These are phyloP conservation scores for Patella pellucida DNA, from an alignment of 2,888 invertebrate species.

Conservation along the genomic window DNA sequence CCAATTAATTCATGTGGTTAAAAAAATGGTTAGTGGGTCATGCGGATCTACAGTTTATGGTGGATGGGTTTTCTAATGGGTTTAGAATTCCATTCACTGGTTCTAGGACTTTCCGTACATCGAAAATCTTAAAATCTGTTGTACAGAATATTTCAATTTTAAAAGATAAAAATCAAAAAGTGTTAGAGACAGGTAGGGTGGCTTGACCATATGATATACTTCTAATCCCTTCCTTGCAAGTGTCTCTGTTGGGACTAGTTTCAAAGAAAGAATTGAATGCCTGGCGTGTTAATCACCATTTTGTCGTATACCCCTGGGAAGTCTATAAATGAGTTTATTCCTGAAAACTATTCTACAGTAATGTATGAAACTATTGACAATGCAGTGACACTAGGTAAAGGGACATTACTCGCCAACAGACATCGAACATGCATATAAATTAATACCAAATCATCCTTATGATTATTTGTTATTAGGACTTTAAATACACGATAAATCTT, in stretches of 20 bases:
- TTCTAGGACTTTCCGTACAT: not conserved
- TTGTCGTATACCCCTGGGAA: not conserved
- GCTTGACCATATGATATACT: conserved; percentile 16
- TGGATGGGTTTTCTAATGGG: conserved; percentile 16
- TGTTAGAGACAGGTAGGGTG: not conserved
- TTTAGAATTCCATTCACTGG: conserved; percentile 14
- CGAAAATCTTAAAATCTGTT: not conserved
- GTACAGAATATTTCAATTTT: conserved; percentile 7
- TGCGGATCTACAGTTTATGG: not conserved
- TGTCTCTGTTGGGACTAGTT: not conserved
- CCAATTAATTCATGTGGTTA: too few species aligned
- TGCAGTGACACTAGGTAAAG: not conserved
- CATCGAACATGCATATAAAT: not conserved
- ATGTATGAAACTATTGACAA: conserved; percentile 1
- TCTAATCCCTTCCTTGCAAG: too few species aligned
- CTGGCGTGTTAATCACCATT: not conserved
- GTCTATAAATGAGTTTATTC: conserved; percentile 4
- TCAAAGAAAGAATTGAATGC: not conserved
- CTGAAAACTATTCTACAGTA: not conserved
- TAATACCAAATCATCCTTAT: not conserved
- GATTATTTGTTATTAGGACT: not conserved
- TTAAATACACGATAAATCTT: not conserved
- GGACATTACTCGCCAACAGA: not conserved
- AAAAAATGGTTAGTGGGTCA: too few species aligned
- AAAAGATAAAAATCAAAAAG: conserved; percentile 8